These are phyloP conservation scores for Tetraneura akinire DNA, from an alignment of 1,140 invertebrate genomes.

Conservation along the genomic window DNA sequence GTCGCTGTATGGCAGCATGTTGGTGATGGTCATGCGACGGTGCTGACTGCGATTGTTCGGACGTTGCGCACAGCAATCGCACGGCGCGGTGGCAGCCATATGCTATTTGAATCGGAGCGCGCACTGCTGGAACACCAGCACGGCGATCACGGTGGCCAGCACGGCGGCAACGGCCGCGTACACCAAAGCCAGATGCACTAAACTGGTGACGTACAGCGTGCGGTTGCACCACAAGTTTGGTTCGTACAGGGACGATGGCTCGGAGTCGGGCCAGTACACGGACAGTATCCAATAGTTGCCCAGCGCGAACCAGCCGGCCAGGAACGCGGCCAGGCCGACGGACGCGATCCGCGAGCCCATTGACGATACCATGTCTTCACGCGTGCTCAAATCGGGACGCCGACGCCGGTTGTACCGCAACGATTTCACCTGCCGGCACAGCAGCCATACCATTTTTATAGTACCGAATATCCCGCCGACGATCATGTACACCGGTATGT, in stretches of 20 bases:
- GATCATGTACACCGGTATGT: constrained; percentile 80
- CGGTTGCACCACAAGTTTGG: constrained; percentile 76
- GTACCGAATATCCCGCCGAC: constrained; percentile 75
- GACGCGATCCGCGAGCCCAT: constrained; percentile 60
- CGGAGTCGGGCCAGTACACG: constrained; percentile 74
- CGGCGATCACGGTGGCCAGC: constrained; percentile 64
- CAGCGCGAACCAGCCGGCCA: constrained; percentile 73
- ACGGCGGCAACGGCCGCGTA: constrained; percentile 44
- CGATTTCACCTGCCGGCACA: constrained; percentile 70
- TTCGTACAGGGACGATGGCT: constrained; percentile 66
- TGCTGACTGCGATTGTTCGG: background rate
- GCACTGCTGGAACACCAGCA: constrained; percentile 65
- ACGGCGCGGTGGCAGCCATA: constrained; percentile 4
- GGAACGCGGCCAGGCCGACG: constrained; percentile 68
- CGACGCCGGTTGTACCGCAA: constrained; percentile 62
- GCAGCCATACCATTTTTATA: constrained; percentile 69
- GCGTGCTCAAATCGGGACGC: constrained; percentile 59
- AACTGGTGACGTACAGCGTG: constrained; percentile 75
- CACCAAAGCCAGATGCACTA: constrained; percentile 71
- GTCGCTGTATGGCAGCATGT: constrained; percentile 36
- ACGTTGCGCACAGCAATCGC: background rate
- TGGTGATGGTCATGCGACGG: constrained; percentile 25
- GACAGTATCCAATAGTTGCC: constrained; percentile 81
- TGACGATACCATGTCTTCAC: constrained; percentile 62
- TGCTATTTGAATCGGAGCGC: constrained; percentile 58